Conservation (phyloP, 1,140 invertebrate species). For the Arion vulgaris region DNA sequence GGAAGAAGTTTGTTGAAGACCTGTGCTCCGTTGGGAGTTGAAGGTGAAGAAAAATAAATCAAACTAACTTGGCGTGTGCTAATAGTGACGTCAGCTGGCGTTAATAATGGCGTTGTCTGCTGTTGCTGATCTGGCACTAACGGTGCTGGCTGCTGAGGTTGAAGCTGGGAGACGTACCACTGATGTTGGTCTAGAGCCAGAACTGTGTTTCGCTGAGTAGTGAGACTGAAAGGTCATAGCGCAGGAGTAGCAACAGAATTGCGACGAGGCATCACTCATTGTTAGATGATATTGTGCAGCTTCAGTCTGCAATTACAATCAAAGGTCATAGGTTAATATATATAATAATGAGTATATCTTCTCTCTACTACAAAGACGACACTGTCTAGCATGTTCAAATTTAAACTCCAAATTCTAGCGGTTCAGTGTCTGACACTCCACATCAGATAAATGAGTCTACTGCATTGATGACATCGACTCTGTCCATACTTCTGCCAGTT, state of each 20-base stretch:
- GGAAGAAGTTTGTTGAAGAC: too few relatives aligned
- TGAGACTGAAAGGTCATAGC: constrained; percentile 84
- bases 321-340: too few relatives aligned
- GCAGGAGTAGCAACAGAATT: constrained; percentile 93
- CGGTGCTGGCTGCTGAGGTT: neutral
- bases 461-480: too few relatives aligned
- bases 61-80: neutral
- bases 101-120: neutral
- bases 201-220: constrained; percentile 53
- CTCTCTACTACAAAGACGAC: too few relatives aligned
- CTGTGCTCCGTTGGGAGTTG: too few relatives aligned
- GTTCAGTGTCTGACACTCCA: too few relatives aligned
- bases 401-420: too few relatives aligned
- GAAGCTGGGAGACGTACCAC: neutral
- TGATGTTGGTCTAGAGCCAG: neutral
- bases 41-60: too few relatives aligned
- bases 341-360: too few relatives aligned
- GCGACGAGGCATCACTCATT: constrained; percentile 90
- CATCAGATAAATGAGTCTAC: too few relatives aligned
- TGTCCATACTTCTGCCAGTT: too few relatives aligned
- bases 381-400: too few relatives aligned
- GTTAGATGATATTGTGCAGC: constrained; percentile 91
- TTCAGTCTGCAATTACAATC: constrained; percentile 68
- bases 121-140: neutral
- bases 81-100: neutral